These are phyloP conservation scores for Myiagra hebetior DNA, from an alignment of 2,113 vertebrate species.

Conservation along the genomic window DNA sequence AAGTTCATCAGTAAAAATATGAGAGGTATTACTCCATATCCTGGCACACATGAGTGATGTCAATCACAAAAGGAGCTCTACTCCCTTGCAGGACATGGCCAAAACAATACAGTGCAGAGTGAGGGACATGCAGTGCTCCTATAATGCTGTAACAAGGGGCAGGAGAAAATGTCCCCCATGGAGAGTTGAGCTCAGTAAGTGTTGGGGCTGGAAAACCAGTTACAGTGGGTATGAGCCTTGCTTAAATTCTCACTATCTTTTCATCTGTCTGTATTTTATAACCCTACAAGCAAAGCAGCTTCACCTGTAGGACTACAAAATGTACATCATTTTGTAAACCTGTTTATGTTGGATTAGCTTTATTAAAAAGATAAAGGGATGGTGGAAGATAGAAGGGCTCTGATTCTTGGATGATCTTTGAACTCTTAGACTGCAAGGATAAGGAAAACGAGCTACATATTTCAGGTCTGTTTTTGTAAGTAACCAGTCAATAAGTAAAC, in stretches of 20 bases:
- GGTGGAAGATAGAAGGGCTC: neutral
- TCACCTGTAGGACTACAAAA: neutral
- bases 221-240: neutral
- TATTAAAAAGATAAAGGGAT: neutral
- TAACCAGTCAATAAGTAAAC: conserved; percentile 34
- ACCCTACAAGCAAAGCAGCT: neutral
- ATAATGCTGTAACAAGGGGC: neutral
- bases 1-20: neutral
- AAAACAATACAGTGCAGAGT: neutral
- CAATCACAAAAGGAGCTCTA: neutral
- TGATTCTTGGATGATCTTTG: neutral
- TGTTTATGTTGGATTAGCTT: neutral
- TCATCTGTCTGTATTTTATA: neutral
- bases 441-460: neutral
- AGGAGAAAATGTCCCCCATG: accelerated
- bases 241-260: neutral
- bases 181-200: neutral
- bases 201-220: neutral
- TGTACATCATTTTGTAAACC: neutral
- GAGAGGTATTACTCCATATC: neutral
- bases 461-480: neutral
- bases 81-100: neutral
- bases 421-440: neutral
- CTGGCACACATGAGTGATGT: neutral
- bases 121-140: neutral